A percentile compares a stretch with the other conserved stretches of the same genome.
Conservation (phyloP, 1,140 invertebrate genomes). For the Scylla paramamosain region DNA sequence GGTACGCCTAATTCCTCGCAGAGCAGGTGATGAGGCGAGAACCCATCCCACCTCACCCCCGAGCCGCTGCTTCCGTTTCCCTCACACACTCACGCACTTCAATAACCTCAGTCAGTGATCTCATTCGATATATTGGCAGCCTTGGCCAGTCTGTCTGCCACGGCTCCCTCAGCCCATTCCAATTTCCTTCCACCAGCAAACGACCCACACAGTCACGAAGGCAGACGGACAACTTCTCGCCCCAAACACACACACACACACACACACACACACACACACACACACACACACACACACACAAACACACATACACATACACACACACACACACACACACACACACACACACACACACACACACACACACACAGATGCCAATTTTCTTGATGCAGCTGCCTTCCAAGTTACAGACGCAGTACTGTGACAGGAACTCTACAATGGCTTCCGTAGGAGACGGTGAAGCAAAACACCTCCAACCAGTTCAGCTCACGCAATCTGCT, state of each 20-base stretch:
- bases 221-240: not conserved
- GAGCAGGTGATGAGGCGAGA: not conserved
- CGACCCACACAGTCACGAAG: not conserved
- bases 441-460: too few relatives aligned
- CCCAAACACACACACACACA: not conserved
- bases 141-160: not conserved
- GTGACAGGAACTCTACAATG: too few relatives aligned
- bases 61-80: too few relatives aligned
- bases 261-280: constrained; percentile 3
- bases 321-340: not conserved
- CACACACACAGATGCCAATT: not conserved
- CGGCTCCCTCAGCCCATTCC: not conserved
- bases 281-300: not conserved
- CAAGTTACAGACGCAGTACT: too few relatives aligned
- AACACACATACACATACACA: not conserved
- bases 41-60: too few relatives aligned
- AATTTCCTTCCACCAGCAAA: not conserved
- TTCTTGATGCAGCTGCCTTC: too few relatives aligned
- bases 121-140: not conserved
- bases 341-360: constrained; percentile 20
- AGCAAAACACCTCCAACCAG: too few relatives aligned
- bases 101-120: not conserved
- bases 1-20: not conserved
- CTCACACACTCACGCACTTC: not conserved
- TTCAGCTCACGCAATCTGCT: too few relatives aligned